Conservation (phyloP, 1,140 invertebrate genomes). For the Triops longicaudatus region DNA sequence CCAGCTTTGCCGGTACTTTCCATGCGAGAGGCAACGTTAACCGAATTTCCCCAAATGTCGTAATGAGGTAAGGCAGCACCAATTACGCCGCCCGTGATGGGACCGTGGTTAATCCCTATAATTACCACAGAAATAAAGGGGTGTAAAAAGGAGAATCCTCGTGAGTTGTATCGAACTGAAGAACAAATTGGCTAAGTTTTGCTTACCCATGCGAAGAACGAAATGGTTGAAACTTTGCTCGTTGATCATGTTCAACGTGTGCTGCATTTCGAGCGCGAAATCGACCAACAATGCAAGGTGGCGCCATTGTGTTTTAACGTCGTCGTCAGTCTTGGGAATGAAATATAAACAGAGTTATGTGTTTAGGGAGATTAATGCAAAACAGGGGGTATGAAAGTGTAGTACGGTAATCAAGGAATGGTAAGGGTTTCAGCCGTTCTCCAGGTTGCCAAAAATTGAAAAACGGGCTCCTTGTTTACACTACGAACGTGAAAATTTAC, state of each 20-base stretch:
- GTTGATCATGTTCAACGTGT: constrained; percentile 79
- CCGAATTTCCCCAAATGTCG: constrained; percentile 93
- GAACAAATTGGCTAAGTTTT: neutral
- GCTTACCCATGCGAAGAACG: constrained; percentile 81
- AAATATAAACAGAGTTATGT: constrained; percentile 16
- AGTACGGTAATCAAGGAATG: neutral
- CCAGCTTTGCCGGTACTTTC: constrained; percentile 93
- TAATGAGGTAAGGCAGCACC: constrained; percentile 90
- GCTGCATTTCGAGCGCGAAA: constrained; percentile 81
- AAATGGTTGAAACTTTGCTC: constrained; percentile 95
- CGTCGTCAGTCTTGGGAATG: constrained; percentile 48
- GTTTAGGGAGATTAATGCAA: too few relatives aligned
- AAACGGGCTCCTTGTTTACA: too few relatives aligned
- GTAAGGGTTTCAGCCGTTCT: too few relatives aligned
- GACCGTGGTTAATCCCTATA: constrained; percentile 82
- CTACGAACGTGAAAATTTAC: too few relatives aligned
- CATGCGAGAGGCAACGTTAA: constrained; percentile 92
- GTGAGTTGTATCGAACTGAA: constrained; percentile 35
- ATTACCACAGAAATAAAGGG: neutral
- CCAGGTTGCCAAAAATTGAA: too few relatives aligned
- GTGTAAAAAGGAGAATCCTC: constrained; percentile 32
- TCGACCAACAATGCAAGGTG: constrained; percentile 77
- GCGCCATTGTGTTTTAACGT: constrained; percentile 64
- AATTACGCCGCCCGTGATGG: constrained; percentile 89
- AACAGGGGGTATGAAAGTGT: too few relatives aligned